Evolutionary conservation across 2,113 vertebrate genomes (phyloP).

Genomic region (Peromyscus maniculatus): DNA sequence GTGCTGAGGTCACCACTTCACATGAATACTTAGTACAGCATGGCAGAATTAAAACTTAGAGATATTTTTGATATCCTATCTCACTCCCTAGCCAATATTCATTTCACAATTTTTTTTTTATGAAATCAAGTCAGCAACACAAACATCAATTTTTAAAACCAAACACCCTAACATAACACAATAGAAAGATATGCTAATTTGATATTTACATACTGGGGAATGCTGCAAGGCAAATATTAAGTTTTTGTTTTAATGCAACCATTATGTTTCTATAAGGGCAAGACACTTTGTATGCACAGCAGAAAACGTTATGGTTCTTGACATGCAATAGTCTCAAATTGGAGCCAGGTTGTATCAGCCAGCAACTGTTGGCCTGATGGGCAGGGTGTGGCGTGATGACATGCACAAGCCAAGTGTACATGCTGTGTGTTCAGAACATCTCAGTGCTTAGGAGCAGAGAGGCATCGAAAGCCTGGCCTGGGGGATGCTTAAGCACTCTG

Average conservation of each 20-base stretch:
- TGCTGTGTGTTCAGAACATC: background rate
- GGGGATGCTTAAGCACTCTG: background rate
- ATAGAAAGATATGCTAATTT: background rate
- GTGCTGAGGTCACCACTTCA: too few species aligned
- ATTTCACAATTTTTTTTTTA: background rate
- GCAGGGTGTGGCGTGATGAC: background rate
- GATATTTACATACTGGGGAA: background rate
- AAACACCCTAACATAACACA: background rate
- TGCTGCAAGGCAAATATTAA: background rate
- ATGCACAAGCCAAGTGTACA: background rate
- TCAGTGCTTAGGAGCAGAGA: background rate
- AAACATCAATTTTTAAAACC: background rate
- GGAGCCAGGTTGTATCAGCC: background rate
- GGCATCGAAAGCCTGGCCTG: background rate
- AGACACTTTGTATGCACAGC: background rate
- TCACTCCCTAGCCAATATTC: background rate
- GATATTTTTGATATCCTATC: background rate
- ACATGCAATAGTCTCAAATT: background rate
- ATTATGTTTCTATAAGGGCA: background rate
- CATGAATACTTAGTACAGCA: background rate
- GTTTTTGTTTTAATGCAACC: background rate
- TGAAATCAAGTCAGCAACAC: background rate
- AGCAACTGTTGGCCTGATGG: background rate
- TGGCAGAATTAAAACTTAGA: too few species aligned
- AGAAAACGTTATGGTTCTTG: background rate